Evolutionary conservation across 2,797 vertebrate species (phyloP).

Genomic region (Brotula barbata): DNA sequence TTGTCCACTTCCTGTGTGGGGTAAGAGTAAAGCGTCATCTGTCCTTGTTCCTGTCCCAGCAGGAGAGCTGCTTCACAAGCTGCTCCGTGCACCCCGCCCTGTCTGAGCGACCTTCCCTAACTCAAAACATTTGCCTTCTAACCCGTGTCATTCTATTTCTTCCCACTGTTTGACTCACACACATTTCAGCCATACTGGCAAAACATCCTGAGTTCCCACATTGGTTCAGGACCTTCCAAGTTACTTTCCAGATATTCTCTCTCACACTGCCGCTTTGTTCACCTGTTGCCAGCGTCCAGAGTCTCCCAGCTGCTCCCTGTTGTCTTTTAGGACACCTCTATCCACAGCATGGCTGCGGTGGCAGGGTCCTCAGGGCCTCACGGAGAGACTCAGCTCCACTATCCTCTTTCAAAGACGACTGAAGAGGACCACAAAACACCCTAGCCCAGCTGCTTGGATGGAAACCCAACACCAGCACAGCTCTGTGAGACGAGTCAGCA

Average conservation of each 20-base stretch:
- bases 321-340: constrained; percentile 35
- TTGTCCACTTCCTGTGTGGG: constrained; percentile 60
- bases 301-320: constrained; percentile 54
- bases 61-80: constrained; percentile 37
- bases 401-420: constrained; percentile 73
- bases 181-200: constrained; percentile 40
- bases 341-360: constrained; percentile 30
- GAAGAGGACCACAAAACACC: constrained; percentile 61
- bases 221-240: constrained; percentile 46
- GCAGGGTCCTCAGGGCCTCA: constrained; percentile 61
- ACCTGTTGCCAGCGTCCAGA: constrained; percentile 49
- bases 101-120: constrained; percentile 41
- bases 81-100: constrained; percentile 23
- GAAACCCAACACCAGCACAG: constrained; percentile 73
- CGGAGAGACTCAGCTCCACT: constrained; percentile 57
- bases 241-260: constrained; percentile 41
- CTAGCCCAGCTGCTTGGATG: constrained; percentile 64
- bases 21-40: constrained; percentile 38
- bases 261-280: constrained; percentile 43
- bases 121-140: constrained; percentile 44
- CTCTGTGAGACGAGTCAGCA: constrained; percentile 54
- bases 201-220: constrained; percentile 51
- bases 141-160: constrained; percentile 41
- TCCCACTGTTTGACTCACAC: constrained; percentile 44
- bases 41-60: constrained; percentile 30